These are phyloP conservation scores for Drosophila histrio DNA, from an alignment of 2,888 invertebrate species.

Conservation along the genomic window DNA sequence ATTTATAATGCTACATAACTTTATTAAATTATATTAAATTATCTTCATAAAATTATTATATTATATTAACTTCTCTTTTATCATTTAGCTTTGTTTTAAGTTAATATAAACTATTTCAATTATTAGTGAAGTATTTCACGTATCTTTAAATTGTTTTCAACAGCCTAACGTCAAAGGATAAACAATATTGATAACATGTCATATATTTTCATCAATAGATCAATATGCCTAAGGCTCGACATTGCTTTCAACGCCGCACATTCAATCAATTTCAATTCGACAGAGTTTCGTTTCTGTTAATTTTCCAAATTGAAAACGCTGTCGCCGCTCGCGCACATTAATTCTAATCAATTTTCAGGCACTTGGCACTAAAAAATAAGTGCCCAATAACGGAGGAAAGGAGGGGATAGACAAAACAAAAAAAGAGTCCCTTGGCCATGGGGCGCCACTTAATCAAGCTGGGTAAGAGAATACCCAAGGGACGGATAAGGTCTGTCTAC, in stretches of 20 bases:
- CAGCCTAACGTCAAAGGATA: conserved; percentile 7
- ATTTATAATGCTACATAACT: too few species aligned
- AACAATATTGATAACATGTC: conserved; percentile 40
- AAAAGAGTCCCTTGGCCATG: conserved; percentile 38
- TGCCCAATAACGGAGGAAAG: conserved; percentile 25
- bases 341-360: conserved; percentile 73
- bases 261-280: conserved; percentile 53
- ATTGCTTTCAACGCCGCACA: conserved; percentile 44
- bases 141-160: conserved; percentile 30
- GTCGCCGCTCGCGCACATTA: conserved; percentile 63
- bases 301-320: conserved; percentile 64
- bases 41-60: too few species aligned
- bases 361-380: conserved; percentile 62
- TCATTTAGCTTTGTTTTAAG: background rate
- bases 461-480: conserved; percentile 28
- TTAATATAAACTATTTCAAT: background rate
- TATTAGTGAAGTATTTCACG: background rate
- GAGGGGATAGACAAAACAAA: background rate
- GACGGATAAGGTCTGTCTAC: conserved; percentile 26
- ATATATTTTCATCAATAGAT: conserved; percentile 42
- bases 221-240: conserved; percentile 23
- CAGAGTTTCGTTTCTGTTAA: conserved; percentile 28
- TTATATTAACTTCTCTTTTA: too few species aligned
- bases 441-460: conserved; percentile 66
- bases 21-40: too few species aligned